These are phyloP conservation scores for Glaucidium brasilianum DNA, from an alignment of 2,113 vertebrate species.

Conservation along the genomic window DNA sequence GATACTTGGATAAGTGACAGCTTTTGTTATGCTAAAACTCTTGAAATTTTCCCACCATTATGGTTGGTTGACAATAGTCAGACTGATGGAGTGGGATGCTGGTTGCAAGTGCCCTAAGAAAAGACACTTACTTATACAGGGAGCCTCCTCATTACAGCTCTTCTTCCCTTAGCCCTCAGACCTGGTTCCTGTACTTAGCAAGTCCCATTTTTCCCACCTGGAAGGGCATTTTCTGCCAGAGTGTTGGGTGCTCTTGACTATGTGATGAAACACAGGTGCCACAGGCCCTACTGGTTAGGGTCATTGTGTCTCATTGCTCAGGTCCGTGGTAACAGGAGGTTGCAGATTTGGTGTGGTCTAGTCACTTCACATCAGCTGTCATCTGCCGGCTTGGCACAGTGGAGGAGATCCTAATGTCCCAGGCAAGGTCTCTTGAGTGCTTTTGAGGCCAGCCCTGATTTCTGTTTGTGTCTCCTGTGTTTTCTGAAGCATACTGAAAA, in stretches of 20 bases:
- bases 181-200: neutral
- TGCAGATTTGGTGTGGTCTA: neutral
- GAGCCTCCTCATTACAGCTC: neutral
- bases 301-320: accelerated
- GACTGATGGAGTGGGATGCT: neutral
- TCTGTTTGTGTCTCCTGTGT: neutral
- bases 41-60: neutral
- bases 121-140: accelerated
- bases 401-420: neutral
- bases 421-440: neutral
- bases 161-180: neutral
- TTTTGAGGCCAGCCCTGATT: neutral
- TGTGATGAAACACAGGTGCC: neutral
- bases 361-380: neutral
- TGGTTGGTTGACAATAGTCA: neutral
- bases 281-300: accelerated
- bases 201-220: neutral
- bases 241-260: neutral
- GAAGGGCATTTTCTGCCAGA: neutral
- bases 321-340: accelerated
- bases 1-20: neutral
- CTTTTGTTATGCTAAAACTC: neutral
- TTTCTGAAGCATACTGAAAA: neutral
- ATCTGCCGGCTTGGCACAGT: neutral
- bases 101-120: neutral